phyloP scores from a whole-genome alignment of 2,888 invertebrate genomes.

The Agelastica alni region DNA sequence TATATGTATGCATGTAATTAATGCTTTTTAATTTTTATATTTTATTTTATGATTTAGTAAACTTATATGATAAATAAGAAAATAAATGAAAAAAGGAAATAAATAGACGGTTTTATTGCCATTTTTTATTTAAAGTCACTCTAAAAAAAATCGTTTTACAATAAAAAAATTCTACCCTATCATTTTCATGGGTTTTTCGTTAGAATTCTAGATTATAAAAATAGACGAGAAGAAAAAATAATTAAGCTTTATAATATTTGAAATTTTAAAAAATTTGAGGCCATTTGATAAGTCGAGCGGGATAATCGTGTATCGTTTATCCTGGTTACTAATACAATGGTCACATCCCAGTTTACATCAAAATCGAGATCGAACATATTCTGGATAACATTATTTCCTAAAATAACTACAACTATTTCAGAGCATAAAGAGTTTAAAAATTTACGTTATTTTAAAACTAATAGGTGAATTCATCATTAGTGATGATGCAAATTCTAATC shows the following conservation, averaged over 20 bases:
- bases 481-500: too few relatives aligned
- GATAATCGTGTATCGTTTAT: background rate
- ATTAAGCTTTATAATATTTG: conserved; percentile 5
- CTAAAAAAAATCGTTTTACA: background rate
- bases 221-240: conserved; percentile 1
- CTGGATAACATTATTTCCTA: too few relatives aligned
- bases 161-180: background rate
- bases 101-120: background rate
- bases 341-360: conserved; percentile 28
- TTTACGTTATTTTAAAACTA: too few relatives aligned
- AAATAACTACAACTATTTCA: too few relatives aligned
- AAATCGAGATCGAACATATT: conserved; percentile 26
- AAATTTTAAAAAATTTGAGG: conserved; percentile 6
- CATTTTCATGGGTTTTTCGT: conserved; percentile 1
- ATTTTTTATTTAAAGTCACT: conserved; percentile 13
- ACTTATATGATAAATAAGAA: too few relatives aligned
- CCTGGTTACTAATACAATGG: conserved; percentile 16
- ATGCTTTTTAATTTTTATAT: too few relatives aligned
- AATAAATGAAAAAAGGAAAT: too few relatives aligned
- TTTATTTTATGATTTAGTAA: too few relatives aligned
- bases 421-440: too few relatives aligned
- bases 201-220: conserved; percentile 3
- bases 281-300: conserved; percentile 2
- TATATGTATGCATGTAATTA: too few relatives aligned
- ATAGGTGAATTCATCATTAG: too few relatives aligned